Evolutionary conservation across 2,888 invertebrate genomes (phyloP).

Genomic region (Labia minor): DNA sequence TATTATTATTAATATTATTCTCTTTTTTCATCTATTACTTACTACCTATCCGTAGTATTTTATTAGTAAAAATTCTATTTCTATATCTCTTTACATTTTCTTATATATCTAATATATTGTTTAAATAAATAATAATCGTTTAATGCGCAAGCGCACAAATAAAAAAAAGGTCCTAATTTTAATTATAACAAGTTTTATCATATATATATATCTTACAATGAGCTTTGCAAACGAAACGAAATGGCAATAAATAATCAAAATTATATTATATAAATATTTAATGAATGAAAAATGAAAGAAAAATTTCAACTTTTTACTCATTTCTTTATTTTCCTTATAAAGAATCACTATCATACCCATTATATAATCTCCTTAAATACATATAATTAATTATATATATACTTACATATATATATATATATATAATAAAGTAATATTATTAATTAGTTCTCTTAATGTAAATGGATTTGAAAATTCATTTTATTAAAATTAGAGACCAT

Average conservation of each 20-base stretch:
- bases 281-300: not conserved
- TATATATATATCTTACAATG: not conserved
- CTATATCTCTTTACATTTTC: not conserved
- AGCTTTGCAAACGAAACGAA: constrained; percentile 2
- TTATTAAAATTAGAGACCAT: not conserved
- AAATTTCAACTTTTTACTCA: not conserved
- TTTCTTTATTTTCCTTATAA: not conserved
- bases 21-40: not conserved
- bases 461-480: not conserved
- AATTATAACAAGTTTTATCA: not conserved
- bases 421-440: too few species aligned
- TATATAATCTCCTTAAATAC: not conserved
- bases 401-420: too few species aligned
- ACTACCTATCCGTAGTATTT: not conserved
- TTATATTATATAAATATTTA: not conserved
- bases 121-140: not conserved
- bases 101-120: not conserved
- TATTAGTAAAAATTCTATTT: not conserved
- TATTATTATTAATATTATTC: too few species aligned
- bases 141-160: not conserved
- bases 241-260: constrained; percentile 13
- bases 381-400: too few species aligned
- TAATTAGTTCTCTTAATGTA: not conserved
- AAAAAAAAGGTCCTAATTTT: not conserved
- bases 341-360: not conserved